These are phyloP conservation scores for Solen grandis DNA, from an alignment of 1,140 invertebrate species.

Conservation along the genomic window DNA sequence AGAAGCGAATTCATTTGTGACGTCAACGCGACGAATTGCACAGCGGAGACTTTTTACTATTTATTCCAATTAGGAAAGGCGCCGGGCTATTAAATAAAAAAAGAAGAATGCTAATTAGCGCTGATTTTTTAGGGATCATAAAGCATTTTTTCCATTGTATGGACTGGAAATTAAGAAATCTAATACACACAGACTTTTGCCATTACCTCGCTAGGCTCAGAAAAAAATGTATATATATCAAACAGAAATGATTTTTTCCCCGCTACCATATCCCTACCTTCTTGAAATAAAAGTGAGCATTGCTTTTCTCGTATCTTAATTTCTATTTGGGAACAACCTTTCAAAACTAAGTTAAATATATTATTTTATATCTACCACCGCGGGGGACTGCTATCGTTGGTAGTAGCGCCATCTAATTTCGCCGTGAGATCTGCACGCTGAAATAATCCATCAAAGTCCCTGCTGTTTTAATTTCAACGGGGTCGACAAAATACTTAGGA, in stretches of 20 bases:
- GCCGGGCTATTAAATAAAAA: too few relatives aligned
- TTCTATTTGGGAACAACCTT: constrained; percentile 8
- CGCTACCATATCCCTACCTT: constrained; percentile 8
- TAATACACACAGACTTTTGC: background rate
- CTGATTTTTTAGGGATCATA: background rate
- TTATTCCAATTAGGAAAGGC: too few relatives aligned
- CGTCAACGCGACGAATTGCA: too few relatives aligned
- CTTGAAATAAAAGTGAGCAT: constrained; percentile 36
- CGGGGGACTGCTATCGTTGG: constrained; percentile 19
- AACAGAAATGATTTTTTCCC: constrained; percentile 16
- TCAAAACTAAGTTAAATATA: constrained; percentile 16
- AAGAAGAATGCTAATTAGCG: background rate
- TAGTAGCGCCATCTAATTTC: constrained; percentile 3
- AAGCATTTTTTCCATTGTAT: background rate
- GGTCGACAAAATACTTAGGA: constrained; percentile 17
- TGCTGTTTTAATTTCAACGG: constrained; percentile 37
- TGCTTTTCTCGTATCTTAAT: constrained; percentile 17
- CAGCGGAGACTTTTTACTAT: too few relatives aligned
- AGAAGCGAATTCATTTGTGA: too few relatives aligned
- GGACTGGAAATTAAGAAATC: background rate
- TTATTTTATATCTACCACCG: constrained; percentile 24
- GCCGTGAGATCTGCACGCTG: constrained; percentile 6
- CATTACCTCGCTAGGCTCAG: background rate
- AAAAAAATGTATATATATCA: background rate
- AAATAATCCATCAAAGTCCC: constrained; percentile 7